Evolutionary conservation across 2,113 vertebrate genomes (phyloP), one percentile per base, ranked within the genome.

Genomic region (Corythaeola cristata): DNA sequence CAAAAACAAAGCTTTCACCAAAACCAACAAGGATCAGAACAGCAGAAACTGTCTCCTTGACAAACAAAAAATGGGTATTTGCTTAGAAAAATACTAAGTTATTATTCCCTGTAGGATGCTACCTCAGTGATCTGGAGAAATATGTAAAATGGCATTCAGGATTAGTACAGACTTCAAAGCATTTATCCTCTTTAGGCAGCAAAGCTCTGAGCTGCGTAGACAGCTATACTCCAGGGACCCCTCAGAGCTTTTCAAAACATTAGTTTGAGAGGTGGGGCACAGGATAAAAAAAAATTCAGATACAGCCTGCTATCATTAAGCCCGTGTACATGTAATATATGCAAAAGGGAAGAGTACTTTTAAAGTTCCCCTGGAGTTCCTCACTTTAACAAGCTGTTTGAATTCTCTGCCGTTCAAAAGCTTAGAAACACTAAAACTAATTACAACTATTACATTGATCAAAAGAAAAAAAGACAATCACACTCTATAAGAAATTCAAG

Each of bases 91-190:
- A 41, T 15, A 53, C 41, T 3, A 66, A 69, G 58, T 66, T n/a
- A 21, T 83, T 83, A 85, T 66, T 78, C 86, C 63, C 77, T 1
- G 1, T 19, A 59, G 81, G 92, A 93, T 47, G 41, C 26, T 72
- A 84, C 92, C 90, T 93, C 73, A 15, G 72, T 67, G 76, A 92
- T 95, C 72, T 21, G 26, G 12, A 85, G 62, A 60, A 89, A 59
- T 19, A 75, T 22, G 27, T 76, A 79, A 91, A 95, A 50, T 30
- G 21, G 92, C 89, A 87, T 30, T 87, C 56, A 66, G 89, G 94
- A 95, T 95, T 92, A 96, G 77, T 5, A 90, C 17, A 58, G 83
- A 94, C 91, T 97, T 97, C 96, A 95, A 97, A 97, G 94, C 90
- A 79, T 72, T 95, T 91, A 95, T 97, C 91, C 94, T 92, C 88